Conservation (phyloP, 2,113 vertebrate species). For the Chloropsis cyanopogon region DNA sequence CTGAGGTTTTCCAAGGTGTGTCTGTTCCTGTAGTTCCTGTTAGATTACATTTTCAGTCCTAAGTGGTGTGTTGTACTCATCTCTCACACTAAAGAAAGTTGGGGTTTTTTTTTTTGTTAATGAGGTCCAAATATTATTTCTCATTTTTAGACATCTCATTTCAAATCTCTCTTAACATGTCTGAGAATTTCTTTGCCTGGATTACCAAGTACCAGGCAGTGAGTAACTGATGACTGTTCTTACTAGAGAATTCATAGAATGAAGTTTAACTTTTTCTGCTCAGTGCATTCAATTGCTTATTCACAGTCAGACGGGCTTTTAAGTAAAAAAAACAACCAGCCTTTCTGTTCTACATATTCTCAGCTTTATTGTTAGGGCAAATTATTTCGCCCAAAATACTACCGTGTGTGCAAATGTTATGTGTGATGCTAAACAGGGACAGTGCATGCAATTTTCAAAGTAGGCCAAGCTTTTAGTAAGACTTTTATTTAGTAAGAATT, state of each 20-base stretch:
- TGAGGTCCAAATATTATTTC: background rate
- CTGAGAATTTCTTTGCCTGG: background rate
- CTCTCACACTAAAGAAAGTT: background rate
- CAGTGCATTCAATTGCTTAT: background rate
- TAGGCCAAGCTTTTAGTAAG: background rate
- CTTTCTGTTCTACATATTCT: background rate
- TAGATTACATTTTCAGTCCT: background rate
- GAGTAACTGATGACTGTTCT: background rate
- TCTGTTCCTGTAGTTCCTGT: background rate
- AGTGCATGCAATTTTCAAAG: background rate
- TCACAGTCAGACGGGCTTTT: background rate
- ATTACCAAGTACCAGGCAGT: background rate
- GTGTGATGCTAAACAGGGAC: background rate
- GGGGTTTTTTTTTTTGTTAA: background rate
- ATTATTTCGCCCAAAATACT: background rate
- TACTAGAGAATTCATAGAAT: background rate
- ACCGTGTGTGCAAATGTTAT: fast-evolving
- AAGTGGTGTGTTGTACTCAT: background rate
- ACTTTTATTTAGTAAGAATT: background rate
- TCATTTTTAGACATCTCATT: background rate
- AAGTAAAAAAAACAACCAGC: fast-evolving
- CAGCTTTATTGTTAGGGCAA: background rate
- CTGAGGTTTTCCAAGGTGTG: background rate
- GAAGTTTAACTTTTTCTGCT: background rate
- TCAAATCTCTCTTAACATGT: background rate